Conservation (phyloP, 2,888 invertebrate genomes). For the Tinea trinotella region DNA sequence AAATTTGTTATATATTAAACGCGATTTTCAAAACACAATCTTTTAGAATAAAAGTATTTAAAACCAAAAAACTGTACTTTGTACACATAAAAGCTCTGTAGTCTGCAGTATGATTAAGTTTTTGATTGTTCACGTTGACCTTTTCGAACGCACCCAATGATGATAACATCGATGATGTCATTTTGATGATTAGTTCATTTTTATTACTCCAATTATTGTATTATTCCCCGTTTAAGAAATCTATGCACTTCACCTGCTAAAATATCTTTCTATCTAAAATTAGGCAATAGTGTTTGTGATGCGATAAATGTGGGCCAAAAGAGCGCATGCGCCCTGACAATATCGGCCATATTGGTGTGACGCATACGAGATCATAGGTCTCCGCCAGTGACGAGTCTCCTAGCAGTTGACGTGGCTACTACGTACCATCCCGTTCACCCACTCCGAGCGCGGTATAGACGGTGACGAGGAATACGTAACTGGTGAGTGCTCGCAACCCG, state of each 20-base stretch:
- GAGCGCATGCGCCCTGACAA: conserved; percentile 63
- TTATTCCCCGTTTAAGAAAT: background rate
- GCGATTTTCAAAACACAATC: too few species aligned
- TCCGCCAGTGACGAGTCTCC: conserved; percentile 88
- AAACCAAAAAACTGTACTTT: too few species aligned
- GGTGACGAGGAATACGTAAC: conserved; percentile 97
- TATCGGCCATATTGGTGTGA: conserved; percentile 81
- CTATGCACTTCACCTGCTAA: background rate
- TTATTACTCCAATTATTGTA: background rate
- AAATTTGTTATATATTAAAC: too few species aligned
- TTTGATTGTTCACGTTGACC: too few species aligned
- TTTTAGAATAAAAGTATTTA: too few species aligned
- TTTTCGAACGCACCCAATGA: background rate
- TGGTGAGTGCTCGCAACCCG: conserved; percentile 80
- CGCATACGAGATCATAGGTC: conserved; percentile 82
- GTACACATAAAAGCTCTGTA: too few species aligned
- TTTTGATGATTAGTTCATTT: conserved; percentile 6
- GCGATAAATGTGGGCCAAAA: background rate
- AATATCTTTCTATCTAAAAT: background rate
- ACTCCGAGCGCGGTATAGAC: conserved; percentile 94
- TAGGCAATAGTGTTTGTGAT: conserved; percentile 1
- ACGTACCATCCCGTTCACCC: conserved; percentile 94
- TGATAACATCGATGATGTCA: conserved; percentile 7
- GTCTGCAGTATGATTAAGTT: too few species aligned
- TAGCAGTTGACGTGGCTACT: conserved; percentile 93